These are phyloP conservation scores for Acleris cristana DNA, from an alignment of 2,888 invertebrate genomes.

Conservation along the genomic window DNA sequence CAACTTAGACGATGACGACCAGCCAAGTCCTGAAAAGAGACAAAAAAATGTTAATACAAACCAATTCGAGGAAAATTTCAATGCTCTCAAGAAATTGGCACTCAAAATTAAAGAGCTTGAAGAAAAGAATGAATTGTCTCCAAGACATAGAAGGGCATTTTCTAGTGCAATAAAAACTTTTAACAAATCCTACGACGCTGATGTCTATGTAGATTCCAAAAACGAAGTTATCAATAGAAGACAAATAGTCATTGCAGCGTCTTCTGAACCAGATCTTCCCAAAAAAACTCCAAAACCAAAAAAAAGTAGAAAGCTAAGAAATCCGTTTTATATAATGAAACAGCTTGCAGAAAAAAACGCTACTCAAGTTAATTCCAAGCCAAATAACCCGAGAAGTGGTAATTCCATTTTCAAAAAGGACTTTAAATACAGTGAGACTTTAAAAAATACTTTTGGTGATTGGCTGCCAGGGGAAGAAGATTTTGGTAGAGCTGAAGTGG, in stretches of 20 bases:
- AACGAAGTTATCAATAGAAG: conserved; percentile 61
- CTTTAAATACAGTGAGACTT: conserved; percentile 44
- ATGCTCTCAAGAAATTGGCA: conserved; percentile 58
- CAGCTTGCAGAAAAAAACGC: conserved; percentile 52
- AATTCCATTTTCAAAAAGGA: conserved; percentile 23
- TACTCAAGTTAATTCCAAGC: conserved; percentile 32
- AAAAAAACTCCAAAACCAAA: conserved; percentile 47
- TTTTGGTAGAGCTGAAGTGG: conserved; percentile 66
- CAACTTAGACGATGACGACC: conserved; percentile 64
- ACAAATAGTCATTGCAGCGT: conserved; percentile 61
- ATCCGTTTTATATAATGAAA: conserved; percentile 71
- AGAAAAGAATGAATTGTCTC: conserved; percentile 51
- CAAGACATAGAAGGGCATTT: conserved; percentile 65
- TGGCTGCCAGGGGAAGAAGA: conserved; percentile 66
- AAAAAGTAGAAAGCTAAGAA: conserved; percentile 60
- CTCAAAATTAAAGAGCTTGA: conserved; percentile 57
- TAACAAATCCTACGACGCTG: conserved; percentile 67
- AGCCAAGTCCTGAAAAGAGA: conserved; percentile 52
- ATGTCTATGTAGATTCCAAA: conserved; percentile 59
- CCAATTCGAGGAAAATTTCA: conserved; percentile 56
- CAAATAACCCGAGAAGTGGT: conserved; percentile 21
- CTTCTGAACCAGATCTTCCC: conserved; percentile 68
- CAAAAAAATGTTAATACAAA: conserved; percentile 43
- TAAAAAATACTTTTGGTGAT: conserved; percentile 49
- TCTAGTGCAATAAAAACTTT: conserved; percentile 67